Percentiles rank a stretch among this genome's conserved stretches.
These are phyloP conservation scores for Campopleginae sp. DNA, from an alignment of 2,888 invertebrate genomes.

Conservation along the genomic window DNA sequence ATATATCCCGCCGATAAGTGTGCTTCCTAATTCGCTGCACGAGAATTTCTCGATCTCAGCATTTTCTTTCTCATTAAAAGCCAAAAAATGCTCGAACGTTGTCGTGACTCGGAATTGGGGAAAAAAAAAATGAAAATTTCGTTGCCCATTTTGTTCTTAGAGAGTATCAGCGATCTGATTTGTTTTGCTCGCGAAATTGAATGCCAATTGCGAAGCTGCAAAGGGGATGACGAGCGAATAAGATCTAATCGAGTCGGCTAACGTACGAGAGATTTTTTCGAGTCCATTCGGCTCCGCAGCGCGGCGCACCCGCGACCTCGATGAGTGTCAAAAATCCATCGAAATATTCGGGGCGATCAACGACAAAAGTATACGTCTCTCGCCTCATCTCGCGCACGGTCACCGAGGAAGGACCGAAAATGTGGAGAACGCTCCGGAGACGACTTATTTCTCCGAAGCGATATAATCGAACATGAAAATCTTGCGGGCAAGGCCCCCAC, in stretches of 20 bases:
- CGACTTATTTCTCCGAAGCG: slow-evolving; percentile 72
- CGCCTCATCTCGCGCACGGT: neutral
- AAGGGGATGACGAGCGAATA: slow-evolving; percentile 15
- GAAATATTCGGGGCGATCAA: slow-evolving; percentile 59
- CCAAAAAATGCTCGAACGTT: neutral
- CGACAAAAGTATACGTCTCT: slow-evolving; percentile 1
- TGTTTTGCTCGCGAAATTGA: neutral
- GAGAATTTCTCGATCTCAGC: neutral
- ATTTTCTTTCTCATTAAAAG: neutral
- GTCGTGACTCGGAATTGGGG: neutral
- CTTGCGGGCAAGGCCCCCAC: slow-evolving; percentile 72
- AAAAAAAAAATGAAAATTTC: neutral
- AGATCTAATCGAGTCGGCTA: slow-evolving; percentile 40
- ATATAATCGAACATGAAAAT: slow-evolving; percentile 74
- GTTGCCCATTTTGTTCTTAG: neutral
- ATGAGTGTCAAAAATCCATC: slow-evolving; percentile 30
- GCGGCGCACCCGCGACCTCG: neutral
- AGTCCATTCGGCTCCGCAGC: neutral
- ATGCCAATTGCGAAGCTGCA: neutral
- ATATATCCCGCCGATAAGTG: slow-evolving; percentile 51
- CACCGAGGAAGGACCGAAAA: neutral
- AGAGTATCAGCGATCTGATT: neutral
- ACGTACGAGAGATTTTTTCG: slow-evolving; percentile 11
- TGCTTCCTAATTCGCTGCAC: slow-evolving; percentile 29
- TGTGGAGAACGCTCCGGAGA: slow-evolving; percentile 22